Evolutionary conservation across 2,113 vertebrate genomes (phyloP).

Genomic region (Calyptommatus sinebrachiatus): DNA sequence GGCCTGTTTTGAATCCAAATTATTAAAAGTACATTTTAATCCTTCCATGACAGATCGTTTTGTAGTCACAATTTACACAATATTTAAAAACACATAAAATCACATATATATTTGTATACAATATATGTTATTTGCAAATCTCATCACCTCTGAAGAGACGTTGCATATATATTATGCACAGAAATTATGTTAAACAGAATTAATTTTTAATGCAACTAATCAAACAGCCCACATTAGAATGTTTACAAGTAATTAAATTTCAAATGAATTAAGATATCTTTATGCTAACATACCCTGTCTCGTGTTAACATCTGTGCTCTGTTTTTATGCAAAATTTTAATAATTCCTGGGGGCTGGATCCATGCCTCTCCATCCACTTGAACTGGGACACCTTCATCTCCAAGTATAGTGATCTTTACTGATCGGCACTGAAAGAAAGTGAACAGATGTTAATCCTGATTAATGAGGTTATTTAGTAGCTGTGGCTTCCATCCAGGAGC

Average conservation of each 20-base stretch:
- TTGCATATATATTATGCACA: background rate
- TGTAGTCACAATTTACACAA: background rate
- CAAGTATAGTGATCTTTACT: conserved; percentile 97
- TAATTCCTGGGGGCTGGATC: conserved; percentile 95
- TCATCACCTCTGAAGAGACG: too few relatives aligned
- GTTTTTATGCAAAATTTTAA: conserved; percentile 98
- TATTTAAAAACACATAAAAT: background rate
- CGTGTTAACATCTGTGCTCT: conserved; percentile 96
- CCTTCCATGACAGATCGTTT: background rate
- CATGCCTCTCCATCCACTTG: conserved; percentile 97
- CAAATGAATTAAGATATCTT: background rate
- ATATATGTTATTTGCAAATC: too few relatives aligned
- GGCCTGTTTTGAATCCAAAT: conserved; percentile 73
- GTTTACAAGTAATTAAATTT: background rate
- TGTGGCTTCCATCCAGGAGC: conserved; percentile 3
- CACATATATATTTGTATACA: too few relatives aligned
- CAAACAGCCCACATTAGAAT: background rate
- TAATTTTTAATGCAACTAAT: conserved; percentile 15
- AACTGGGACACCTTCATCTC: conserved; percentile 93
- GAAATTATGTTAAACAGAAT: background rate
- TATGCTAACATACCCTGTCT: conserved; percentile 83
- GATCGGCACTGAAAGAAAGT: conserved; percentile 84
- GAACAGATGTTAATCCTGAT: conserved; percentile 37
- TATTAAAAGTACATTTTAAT: background rate
- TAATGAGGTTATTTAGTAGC: background rate